A percentile compares a stretch with the other conserved stretches of the same genome.
These are phyloP conservation scores for Clavelina lepadiformis DNA, from an alignment of 23 tunicate genomes.

Conservation along the genomic window DNA sequence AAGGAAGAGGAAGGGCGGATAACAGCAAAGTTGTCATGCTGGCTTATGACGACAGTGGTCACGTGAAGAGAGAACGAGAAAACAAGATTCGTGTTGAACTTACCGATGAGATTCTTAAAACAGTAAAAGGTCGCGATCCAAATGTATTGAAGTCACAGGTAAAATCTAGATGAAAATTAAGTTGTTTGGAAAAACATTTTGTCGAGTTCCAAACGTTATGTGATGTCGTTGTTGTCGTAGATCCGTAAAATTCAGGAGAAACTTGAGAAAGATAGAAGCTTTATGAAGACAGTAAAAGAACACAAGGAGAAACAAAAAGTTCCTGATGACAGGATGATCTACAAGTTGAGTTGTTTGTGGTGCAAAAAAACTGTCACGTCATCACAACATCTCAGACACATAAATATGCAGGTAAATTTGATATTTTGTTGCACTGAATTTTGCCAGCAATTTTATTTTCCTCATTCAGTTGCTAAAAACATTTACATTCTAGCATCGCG, in stretches of 20 bases:
- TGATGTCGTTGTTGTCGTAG: conserved; percentile 2
- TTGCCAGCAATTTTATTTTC: neutral
- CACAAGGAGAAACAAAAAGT: neutral
- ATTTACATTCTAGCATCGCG: conserved; percentile 34
- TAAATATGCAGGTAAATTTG: conserved; percentile 24
- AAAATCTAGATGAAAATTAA: neutral
- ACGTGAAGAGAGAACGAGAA: conserved; percentile 32
- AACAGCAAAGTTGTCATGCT: conserved; percentile 45
- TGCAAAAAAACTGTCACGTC: conserved; percentile 26
- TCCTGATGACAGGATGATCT: conserved; percentile 1
- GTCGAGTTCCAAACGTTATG: no score
- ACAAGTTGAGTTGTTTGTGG: conserved; percentile 7
- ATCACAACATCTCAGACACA: conserved; percentile 23
- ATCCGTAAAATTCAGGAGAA: conserved; percentile 14
- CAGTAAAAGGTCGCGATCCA: neutral
- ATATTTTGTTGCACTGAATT: no score
- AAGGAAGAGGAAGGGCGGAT: conserved; percentile 77
- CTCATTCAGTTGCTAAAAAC: no score
- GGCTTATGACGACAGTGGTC: conserved; percentile 44
- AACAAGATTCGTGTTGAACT: conserved; percentile 36
- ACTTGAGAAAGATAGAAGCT: conserved; percentile 14
- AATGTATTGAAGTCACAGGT: neutral
- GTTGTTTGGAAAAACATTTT: neutral
- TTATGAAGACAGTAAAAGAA: conserved; percentile 5
- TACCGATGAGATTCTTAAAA: conserved; percentile 23